phyloP scores from a whole-genome alignment of 2,888 invertebrate species.

The Brenthis daphne region DNA sequence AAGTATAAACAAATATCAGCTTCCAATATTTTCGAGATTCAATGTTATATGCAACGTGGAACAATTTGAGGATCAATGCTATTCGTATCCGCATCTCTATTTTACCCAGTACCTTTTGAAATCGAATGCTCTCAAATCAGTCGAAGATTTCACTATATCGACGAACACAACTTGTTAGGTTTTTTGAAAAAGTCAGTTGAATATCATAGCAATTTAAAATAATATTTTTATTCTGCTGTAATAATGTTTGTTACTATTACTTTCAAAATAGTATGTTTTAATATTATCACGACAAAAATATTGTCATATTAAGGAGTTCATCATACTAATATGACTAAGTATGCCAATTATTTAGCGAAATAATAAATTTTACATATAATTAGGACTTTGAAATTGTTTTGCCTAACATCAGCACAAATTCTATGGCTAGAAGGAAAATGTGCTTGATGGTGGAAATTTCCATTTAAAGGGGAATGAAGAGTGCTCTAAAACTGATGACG shows the following conservation, averaged over 20 bases:
- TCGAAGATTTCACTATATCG: conserved; percentile 23
- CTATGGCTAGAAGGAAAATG: conserved; percentile 31
- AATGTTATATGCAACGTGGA: conserved; percentile 23
- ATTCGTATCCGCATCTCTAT: conserved; percentile 22
- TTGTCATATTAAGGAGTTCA: not conserved
- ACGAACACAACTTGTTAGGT: conserved; percentile 21
- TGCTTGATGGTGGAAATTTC: conserved; percentile 49
- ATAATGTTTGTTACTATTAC: not conserved
- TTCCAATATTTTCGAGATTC: conserved; percentile 20
- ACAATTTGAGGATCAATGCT: conserved; percentile 28
- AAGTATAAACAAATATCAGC: conserved; percentile 16
- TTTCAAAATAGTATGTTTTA: not conserved
- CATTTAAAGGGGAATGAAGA: conserved; percentile 68
- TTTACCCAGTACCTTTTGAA: conserved; percentile 16
- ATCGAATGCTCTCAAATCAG: conserved; percentile 28
- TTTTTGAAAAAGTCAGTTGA: conserved; percentile 11
- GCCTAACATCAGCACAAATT: conserved; percentile 28
- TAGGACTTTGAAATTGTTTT: conserved; percentile 1
- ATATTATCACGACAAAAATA: not conserved
- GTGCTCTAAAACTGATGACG: conserved; percentile 72
- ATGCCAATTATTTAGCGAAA: not conserved
- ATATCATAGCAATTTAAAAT: not conserved
- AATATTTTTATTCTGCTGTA: not conserved
- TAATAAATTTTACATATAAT: conserved; percentile 2
- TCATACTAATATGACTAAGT: not conserved